These are phyloP conservation scores for Montipora capitata DNA, from an alignment of 92 coral and sea anemone genomes.

Conservation along the genomic window DNA sequence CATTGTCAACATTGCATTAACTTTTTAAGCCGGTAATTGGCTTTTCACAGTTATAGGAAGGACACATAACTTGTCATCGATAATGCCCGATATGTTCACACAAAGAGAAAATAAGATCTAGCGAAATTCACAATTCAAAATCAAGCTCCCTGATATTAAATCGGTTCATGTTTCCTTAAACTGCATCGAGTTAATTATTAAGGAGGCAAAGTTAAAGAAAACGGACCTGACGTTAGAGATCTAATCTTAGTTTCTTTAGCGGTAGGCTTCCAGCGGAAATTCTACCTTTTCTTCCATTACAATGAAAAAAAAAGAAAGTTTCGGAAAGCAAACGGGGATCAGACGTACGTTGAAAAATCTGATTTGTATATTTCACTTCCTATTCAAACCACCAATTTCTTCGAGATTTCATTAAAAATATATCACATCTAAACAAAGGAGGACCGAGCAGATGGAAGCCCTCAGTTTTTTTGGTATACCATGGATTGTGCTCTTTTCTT, in stretches of 20 bases:
- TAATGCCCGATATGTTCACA: not conserved
- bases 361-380: not conserved
- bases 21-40: too few relatives aligned
- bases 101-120: not conserved
- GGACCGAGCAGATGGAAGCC: conserved; percentile 5
- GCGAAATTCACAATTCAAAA: not conserved
- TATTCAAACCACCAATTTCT: not conserved
- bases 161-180: not conserved
- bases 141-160: not conserved
- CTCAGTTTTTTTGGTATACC: not conserved
- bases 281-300: not conserved
- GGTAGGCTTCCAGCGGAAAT: not conserved
- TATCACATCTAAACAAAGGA: conserved; percentile 36
- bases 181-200: conserved; percentile 10
- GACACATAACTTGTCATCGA: too few relatives aligned
- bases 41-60: too few relatives aligned
- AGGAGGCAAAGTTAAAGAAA: not conserved
- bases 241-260: conserved; percentile 4
- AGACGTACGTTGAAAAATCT: not conserved
- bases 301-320: not conserved
- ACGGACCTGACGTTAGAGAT: conserved; percentile 28
- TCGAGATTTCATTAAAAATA: conserved; percentile 45
- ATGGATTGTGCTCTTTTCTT: not conserved
- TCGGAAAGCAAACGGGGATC: not conserved
- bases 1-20: too few relatives aligned